These are phyloP conservation scores for Ammodytes marinus DNA, from an alignment of 2,113 vertebrate species.

Conservation along the genomic window DNA sequence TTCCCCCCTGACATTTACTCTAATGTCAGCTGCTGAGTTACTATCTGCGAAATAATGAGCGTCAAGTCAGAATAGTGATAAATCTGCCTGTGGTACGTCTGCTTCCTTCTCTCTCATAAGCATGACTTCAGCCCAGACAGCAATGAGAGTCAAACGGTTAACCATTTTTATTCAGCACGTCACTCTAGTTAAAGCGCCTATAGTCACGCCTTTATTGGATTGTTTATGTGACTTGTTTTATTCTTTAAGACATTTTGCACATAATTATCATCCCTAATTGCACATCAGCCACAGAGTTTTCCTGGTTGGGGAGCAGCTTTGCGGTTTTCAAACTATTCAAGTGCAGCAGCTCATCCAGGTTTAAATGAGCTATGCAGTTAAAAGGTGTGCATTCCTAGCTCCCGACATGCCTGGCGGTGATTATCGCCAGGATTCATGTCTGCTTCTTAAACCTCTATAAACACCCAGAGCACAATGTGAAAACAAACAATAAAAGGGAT, in stretches of 20 bases:
- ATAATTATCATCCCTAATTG: constrained; percentile 20
- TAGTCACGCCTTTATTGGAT: neutral
- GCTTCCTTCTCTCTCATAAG: constrained; percentile 37
- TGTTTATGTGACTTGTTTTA: neutral
- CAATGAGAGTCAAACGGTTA: neutral
- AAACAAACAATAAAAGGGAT: constrained; percentile 41
- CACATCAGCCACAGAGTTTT: constrained; percentile 13
- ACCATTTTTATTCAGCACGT: neutral
- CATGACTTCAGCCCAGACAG: constrained; percentile 17
- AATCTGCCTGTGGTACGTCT: constrained; percentile 37
- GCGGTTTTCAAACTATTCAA: constrained; percentile 25
- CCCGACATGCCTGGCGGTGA: constrained; percentile 55
- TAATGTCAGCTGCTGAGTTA: constrained; percentile 58
- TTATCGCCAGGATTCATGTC: constrained; percentile 49
- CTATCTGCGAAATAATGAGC: constrained; percentile 64
- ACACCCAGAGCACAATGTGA: constrained; percentile 37
- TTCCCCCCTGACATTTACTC: constrained; percentile 40
- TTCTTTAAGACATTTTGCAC: neutral
- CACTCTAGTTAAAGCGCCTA: neutral
- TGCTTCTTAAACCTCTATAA: constrained; percentile 46
- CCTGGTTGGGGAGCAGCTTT: neutral
- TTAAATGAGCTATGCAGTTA: constrained; percentile 54
- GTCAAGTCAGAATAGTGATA: constrained; percentile 33
- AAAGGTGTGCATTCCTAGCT: constrained; percentile 52
- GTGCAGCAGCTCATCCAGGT: constrained; percentile 35